Evolutionary conservation across 1,140 invertebrate species (phyloP).

Genomic region (Drosophila saltans): DNA sequence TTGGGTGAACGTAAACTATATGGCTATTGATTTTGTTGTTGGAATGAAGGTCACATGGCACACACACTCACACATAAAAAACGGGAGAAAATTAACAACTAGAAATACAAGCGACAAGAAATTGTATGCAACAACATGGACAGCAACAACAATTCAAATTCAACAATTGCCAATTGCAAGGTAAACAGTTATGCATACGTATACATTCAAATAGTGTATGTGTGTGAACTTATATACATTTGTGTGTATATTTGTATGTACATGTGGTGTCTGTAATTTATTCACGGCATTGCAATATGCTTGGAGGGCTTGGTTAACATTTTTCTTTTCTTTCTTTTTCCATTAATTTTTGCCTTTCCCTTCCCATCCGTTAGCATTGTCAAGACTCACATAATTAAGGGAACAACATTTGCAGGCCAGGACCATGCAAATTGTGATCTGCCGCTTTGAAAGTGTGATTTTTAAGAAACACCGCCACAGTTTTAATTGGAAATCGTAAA

Average conservation of each 20-base stretch:
- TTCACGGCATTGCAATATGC: slow-evolving; percentile 44
- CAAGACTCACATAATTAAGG: slow-evolving; percentile 65
- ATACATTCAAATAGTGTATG: neutral
- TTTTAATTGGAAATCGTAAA: slow-evolving; percentile 47
- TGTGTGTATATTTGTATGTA: neutral
- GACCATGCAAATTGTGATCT: slow-evolving; percentile 46
- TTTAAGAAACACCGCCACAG: slow-evolving; percentile 37
- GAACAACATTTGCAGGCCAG: slow-evolving; percentile 70
- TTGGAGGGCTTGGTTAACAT: slow-evolving; percentile 26
- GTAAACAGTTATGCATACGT: slow-evolving; percentile 59
- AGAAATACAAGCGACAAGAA: slow-evolving; percentile 28
- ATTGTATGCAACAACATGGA: slow-evolving; percentile 1
- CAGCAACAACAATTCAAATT: slow-evolving; percentile 29
- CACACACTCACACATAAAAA: slow-evolving; percentile 37
- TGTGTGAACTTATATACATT: neutral
- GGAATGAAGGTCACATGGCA: slow-evolving; percentile 71
- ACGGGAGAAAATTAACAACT: slow-evolving; percentile 35
- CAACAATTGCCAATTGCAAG: slow-evolving; percentile 38
- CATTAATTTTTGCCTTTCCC: neutral
- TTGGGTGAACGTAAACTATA: slow-evolving; percentile 52
- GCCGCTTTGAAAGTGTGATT: slow-evolving; percentile 23
- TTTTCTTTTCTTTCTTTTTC: slow-evolving; percentile 9
- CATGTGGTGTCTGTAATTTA: slow-evolving; percentile 36
- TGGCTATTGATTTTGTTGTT: slow-evolving; percentile 80
- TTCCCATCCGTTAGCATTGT: neutral